Conservation (phyloP, 2,113 vertebrate species). For the Scytalopus superciliaris region DNA sequence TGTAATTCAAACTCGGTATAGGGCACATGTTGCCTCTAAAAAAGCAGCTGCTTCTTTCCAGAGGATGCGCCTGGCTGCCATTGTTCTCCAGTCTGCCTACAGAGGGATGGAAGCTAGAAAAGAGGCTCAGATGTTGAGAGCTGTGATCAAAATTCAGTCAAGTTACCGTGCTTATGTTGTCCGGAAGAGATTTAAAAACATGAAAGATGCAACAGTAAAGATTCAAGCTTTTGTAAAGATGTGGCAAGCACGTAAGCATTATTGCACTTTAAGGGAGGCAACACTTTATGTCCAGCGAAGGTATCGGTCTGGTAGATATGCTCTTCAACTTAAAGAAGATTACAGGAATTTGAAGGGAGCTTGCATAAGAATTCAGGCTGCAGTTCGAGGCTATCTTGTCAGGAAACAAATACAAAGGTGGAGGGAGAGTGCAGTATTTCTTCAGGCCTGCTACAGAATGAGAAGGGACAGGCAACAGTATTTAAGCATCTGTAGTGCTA, state of each 20-base stretch:
- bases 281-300: slow-evolving; percentile 20
- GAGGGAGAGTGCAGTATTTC: slow-evolving; percentile 53
- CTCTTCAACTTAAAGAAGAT: slow-evolving; percentile 16
- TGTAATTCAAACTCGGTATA: slow-evolving; percentile 63
- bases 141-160: slow-evolving; percentile 73
- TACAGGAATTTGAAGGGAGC: slow-evolving; percentile 29
- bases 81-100: slow-evolving; percentile 73
- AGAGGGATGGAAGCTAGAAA: slow-evolving; percentile 62
- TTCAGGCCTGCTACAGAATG: slow-evolving; percentile 87
- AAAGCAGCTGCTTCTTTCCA: slow-evolving; percentile 51
- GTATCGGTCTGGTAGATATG: slow-evolving; percentile 25
- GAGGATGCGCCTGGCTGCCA: slow-evolving; percentile 10
- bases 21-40: background rate
- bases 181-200: slow-evolving; percentile 52
- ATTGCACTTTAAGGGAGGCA: slow-evolving; percentile 37
- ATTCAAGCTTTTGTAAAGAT: slow-evolving; percentile 73
- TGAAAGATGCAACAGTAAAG: slow-evolving; percentile 58
- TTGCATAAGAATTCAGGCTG: slow-evolving; percentile 74
- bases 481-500: slow-evolving; percentile 60
- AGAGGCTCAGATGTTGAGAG: background rate
- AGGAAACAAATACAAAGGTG: slow-evolving; percentile 59
- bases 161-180: slow-evolving; percentile 56
- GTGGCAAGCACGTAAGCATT: slow-evolving; percentile 30
- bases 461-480: slow-evolving; percentile 43
- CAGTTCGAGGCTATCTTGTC: slow-evolving; percentile 63